These are phyloP conservation scores for Pyrrhosoma nymphula DNA, from an alignment of 2,888 invertebrate species.

Conservation along the genomic window DNA sequence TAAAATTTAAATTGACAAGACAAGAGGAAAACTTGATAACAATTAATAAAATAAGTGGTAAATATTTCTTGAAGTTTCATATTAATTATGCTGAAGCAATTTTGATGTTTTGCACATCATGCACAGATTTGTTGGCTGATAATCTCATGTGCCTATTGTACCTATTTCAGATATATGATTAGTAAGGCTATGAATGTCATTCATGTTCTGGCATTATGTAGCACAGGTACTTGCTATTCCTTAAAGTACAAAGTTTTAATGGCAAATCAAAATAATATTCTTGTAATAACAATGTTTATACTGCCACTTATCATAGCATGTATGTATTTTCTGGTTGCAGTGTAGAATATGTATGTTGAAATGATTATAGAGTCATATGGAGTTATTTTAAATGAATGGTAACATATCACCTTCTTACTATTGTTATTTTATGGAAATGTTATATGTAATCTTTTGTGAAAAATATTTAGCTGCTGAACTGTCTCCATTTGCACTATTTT, in stretches of 20 bases:
- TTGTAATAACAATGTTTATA: slow-evolving; percentile 2
- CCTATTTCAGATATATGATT: background rate
- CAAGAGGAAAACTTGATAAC: background rate
- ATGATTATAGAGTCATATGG: background rate
- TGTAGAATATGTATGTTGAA: background rate
- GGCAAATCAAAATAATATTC: background rate
- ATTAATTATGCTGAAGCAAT: background rate
- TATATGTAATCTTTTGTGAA: slow-evolving; percentile 10
- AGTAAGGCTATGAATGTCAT: background rate
- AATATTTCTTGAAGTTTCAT: background rate
- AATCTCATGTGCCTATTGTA: background rate
- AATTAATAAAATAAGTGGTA: too few relatives aligned
- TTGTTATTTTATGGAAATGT: background rate
- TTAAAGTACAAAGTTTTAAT: background rate
- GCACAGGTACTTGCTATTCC: background rate
- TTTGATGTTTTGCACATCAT: background rate
- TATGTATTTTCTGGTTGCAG: background rate
- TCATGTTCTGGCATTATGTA: background rate
- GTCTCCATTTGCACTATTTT: background rate
- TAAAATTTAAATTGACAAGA: too few relatives aligned
- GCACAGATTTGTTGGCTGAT: background rate
- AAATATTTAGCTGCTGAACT: background rate
- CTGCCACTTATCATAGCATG: background rate
- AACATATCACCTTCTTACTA: background rate
- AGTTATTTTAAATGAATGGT: background rate